A percentile compares a stretch with the other conserved stretches of the same genome.
These are phyloP conservation scores for Cetoscarus ocellatus DNA, from an alignment of 2,797 vertebrate genomes.

Conservation along the genomic window DNA sequence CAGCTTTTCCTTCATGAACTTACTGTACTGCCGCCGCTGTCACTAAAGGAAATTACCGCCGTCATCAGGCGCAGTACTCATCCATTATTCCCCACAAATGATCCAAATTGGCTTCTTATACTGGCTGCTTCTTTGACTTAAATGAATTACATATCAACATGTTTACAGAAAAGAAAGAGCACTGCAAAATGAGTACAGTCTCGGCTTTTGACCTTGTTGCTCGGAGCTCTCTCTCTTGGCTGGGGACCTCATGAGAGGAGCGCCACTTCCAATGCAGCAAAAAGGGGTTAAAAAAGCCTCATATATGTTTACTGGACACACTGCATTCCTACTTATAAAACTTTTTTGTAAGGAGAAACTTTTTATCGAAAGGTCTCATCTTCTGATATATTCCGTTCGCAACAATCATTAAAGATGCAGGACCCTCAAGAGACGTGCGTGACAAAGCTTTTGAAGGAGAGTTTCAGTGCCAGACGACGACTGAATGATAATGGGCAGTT, in stretches of 20 bases:
- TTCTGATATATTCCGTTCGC: slow-evolving; percentile 52
- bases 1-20: slow-evolving; percentile 33
- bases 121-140: slow-evolving; percentile 56
- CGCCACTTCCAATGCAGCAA: slow-evolving; percentile 67
- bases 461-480: slow-evolving; percentile 29
- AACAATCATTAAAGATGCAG: slow-evolving; percentile 64
- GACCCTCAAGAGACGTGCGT: slow-evolving; percentile 42
- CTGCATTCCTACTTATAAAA: slow-evolving; percentile 76
- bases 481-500: slow-evolving; percentile 12
- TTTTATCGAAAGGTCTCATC: slow-evolving; percentile 75
- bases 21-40: slow-evolving; percentile 51
- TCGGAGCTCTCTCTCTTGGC: slow-evolving; percentile 57
- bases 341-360: slow-evolving; percentile 76
- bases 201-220: slow-evolving; percentile 61
- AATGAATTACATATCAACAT: slow-evolving; percentile 76
- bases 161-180: slow-evolving; percentile 80
- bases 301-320: slow-evolving; percentile 80
- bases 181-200: slow-evolving; percentile 67
- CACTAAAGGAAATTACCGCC: slow-evolving; percentile 47
- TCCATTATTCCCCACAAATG: slow-evolving; percentile 28
- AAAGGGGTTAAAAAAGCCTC: slow-evolving; percentile 45
- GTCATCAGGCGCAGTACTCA: slow-evolving; percentile 44
- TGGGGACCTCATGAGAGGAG: slow-evolving; percentile 48
- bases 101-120: slow-evolving; percentile 60
- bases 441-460: slow-evolving; percentile 63